Conservation (phyloP, 2,113 vertebrate genomes). For the Passer domesticus region DNA sequence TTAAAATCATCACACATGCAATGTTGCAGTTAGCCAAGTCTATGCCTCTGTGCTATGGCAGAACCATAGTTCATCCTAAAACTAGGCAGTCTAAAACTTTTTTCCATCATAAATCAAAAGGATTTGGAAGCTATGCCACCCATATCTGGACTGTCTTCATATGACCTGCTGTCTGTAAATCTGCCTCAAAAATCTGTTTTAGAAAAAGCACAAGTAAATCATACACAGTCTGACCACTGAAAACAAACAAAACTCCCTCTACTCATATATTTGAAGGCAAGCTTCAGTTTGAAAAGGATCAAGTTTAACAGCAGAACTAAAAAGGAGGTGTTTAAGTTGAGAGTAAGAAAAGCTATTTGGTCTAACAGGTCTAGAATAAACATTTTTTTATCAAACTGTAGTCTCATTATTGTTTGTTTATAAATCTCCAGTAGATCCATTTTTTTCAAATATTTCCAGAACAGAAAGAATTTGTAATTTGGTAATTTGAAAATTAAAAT, state of each 20-base stretch:
- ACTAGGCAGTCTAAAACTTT: not conserved
- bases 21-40: not conserved
- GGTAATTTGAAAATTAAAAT: not conserved
- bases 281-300: not conserved
- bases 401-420: not conserved
- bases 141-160: not conserved
- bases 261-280: not conserved
- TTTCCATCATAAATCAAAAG: not conserved
- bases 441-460: not conserved
- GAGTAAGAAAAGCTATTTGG: not conserved
- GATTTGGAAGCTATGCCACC: not conserved
- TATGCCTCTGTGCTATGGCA: not conserved
- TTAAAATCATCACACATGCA: not conserved
- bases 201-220: not conserved
- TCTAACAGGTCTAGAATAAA: not conserved
- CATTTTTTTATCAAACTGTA: not conserved
- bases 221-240: not conserved
- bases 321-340: not conserved
- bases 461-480: not conserved
- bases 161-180: constrained; percentile 2
- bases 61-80: not conserved
- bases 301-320: not conserved
- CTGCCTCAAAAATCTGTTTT: not conserved
- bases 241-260: not conserved
- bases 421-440: not conserved